Evolutionary conservation across 37 sponge, comb jelly and placozoan species (phyloP), one percentile per base, ranked within the genome.

Genomic region (Spongia lamella): DNA sequence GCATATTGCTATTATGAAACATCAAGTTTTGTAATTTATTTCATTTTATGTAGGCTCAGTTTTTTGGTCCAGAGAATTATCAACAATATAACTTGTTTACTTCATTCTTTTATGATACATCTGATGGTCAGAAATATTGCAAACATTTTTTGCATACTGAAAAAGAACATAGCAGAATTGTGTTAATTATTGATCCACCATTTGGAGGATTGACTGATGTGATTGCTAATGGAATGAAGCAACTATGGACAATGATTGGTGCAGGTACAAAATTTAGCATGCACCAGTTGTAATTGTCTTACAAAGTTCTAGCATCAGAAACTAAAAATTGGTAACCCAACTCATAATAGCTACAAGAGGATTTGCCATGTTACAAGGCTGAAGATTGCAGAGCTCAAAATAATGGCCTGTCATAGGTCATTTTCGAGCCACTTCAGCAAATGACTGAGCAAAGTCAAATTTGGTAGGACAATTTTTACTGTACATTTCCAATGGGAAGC

Each of bases 11-110:
- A n/a, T n/a, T n/a, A 60, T n/a, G 19, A 19, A 19, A 19, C 22
- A 11, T 60, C 22, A 19, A 11, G 24, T 11, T 9, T 60, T 9
- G 19, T 25, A 20, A 22, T 1, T 66, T 22, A 47, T 6, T 52
- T n/a, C 50, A 25, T 66, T 29, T n/a, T 36, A 21, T 29, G 20
- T 47, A 93, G 94, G 70, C 78, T n/a, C 88, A 83, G 53, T 96
- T 96, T 61, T 96, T 76, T 30, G 1, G 77, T 26, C 36, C 68
- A 19, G 56, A 67, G 0, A 31, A 38, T 1, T 93, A 70, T 64
- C 94, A 93, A 56, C 75, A 83, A 4, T 93, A 72, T 76, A 96
- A 96, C 53, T 73, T 93, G 91, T 90, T 96, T 69, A 96, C 86
- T 38, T 57, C 65, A 38, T 83, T 84, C 68, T 96, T 96, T 76